These are phyloP conservation scores for Anguilla rostrata DNA, from an alignment of 2,113 vertebrate genomes.

Conservation along the genomic window DNA sequence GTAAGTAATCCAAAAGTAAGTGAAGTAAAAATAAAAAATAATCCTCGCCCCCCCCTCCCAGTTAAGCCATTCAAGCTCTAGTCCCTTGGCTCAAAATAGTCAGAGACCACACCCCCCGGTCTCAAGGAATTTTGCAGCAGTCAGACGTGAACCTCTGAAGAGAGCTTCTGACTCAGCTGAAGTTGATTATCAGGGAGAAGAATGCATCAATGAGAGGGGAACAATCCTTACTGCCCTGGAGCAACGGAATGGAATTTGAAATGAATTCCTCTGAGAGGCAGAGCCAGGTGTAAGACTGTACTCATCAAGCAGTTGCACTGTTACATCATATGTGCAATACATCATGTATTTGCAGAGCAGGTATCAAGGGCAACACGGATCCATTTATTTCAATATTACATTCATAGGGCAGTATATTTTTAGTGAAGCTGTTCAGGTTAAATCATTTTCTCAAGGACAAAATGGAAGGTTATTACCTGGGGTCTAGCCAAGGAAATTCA, in stretches of 20 bases:
- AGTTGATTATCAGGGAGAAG: neutral
- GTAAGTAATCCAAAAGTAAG: neutral
- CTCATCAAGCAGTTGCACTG: neutral
- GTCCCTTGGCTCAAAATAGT: neutral
- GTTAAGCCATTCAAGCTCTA: neutral
- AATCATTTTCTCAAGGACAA: too few relatives aligned
- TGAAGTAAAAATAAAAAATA: neutral
- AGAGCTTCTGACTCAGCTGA: neutral
- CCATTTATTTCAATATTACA: too few relatives aligned
- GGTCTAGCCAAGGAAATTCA: too few relatives aligned
- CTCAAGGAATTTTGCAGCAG: neutral
- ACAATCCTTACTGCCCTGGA: neutral
- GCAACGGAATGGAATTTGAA: neutral
- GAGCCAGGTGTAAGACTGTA: too few relatives aligned
- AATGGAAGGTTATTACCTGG: too few relatives aligned
- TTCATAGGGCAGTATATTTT: too few relatives aligned
- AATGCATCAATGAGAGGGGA: too few relatives aligned
- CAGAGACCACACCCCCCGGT: neutral
- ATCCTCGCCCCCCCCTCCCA: neutral
- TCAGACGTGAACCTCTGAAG: neutral
- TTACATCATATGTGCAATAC: too few relatives aligned
- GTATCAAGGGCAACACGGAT: too few relatives aligned
- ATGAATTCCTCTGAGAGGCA: neutral
- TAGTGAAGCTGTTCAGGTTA: too few relatives aligned
- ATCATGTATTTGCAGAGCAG: too few relatives aligned